phyloP scores from a whole-genome alignment of 2,797 vertebrate species.

The Crenuchus spilurus region DNA sequence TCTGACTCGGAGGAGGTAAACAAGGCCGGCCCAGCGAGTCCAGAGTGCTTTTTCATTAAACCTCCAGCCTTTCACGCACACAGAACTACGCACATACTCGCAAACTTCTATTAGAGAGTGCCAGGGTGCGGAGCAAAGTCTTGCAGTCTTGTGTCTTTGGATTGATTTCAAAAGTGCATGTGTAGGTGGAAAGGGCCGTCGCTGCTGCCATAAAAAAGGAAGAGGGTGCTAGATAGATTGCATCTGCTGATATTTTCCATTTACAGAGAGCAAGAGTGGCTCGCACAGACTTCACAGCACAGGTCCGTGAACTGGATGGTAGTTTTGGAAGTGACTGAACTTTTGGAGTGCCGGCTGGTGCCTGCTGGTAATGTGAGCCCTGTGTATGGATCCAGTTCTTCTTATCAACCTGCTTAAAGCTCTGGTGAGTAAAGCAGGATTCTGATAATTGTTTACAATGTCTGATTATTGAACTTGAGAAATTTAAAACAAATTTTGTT shows the following conservation, averaged over 20 bases:
- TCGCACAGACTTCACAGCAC: neutral
- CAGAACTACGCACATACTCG: constrained; percentile 63
- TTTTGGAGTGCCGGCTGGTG: neutral
- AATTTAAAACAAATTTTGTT: neutral
- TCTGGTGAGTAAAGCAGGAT: neutral
- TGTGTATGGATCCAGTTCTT: neutral
- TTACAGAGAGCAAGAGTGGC: constrained; percentile 13
- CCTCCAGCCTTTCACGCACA: constrained; percentile 65
- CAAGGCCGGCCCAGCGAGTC: constrained; percentile 77
- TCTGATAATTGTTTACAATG: neutral
- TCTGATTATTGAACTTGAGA: neutral
- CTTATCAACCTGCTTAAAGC: neutral
- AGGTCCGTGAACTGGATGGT: constrained; percentile 9
- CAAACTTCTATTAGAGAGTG: constrained; percentile 23
- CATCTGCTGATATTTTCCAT: constrained; percentile 39
- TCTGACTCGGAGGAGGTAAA: constrained; percentile 80
- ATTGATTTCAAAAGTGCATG: constrained; percentile 46
- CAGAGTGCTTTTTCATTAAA: constrained; percentile 83
- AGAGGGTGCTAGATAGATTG: constrained; percentile 38
- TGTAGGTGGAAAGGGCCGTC: constrained; percentile 32
- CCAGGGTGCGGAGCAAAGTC: constrained; percentile 9
- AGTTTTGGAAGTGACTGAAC: constrained; percentile 7
- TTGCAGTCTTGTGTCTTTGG: constrained; percentile 35
- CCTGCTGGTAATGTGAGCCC: neutral
- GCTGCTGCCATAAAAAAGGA: constrained; percentile 17